Evolutionary conservation across 2,113 vertebrate species (phyloP).

Genomic region (Brachypteracias leptosomus): DNA sequence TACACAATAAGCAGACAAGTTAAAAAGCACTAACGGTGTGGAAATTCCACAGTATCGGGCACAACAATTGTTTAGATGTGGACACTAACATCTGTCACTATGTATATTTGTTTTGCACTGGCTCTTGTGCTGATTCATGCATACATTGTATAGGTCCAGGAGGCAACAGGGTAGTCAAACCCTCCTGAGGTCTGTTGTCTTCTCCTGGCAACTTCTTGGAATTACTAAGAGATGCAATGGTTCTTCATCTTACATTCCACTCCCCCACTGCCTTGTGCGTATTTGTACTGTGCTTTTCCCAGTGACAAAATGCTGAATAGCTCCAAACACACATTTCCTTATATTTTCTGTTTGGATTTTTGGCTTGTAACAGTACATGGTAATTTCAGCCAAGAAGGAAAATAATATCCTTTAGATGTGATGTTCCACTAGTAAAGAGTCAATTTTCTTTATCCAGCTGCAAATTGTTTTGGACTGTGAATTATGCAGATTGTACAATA

Average conservation of each 20-base stretch:
- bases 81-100: slow-evolving; percentile 39
- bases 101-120: slow-evolving; percentile 43
- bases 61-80: slow-evolving; percentile 42
- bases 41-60: slow-evolving; percentile 40
- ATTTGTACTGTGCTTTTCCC: neutral
- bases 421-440: neutral
- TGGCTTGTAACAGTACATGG: neutral
- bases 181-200: neutral
- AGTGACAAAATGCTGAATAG: neutral
- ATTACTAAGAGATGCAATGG: neutral
- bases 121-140: neutral
- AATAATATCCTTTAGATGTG: slow-evolving; percentile 14
- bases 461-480: neutral
- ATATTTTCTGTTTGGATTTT: neutral
- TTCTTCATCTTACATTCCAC: neutral
- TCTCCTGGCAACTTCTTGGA: slow-evolving; percentile 24
- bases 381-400: slow-evolving; percentile 44
- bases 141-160: neutral
- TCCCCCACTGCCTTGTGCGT: neutral
- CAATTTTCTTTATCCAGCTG: slow-evolving; percentile 1
- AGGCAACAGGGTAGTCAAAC: neutral
- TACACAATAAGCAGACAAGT: slow-evolving; percentile 33
- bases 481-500: slow-evolving; percentile 30
- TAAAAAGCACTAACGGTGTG: slow-evolving; percentile 23
- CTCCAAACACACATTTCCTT: neutral